These are phyloP conservation scores for Tenthredo notha DNA, from an alignment of 2,888 invertebrate genomes.

Conservation along the genomic window DNA sequence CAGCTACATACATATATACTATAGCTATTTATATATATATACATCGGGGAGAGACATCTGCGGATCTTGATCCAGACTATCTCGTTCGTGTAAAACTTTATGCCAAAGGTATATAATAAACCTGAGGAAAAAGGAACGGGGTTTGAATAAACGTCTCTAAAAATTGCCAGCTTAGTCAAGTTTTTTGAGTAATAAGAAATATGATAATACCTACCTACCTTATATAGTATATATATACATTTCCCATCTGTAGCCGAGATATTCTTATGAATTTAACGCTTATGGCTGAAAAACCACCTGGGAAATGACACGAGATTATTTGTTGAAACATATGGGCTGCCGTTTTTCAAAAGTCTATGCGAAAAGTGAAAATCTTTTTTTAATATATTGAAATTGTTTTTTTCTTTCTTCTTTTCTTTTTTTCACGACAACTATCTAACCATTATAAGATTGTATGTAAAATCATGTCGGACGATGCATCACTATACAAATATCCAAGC, in stretches of 20 bases:
- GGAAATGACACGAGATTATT: conserved; percentile 14
- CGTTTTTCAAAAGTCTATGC: not conserved
- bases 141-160: not conserved
- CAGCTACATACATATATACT: not conserved
- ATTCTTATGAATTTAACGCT: conserved; percentile 5
- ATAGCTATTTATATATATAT: not conserved
- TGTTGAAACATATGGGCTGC: not conserved
- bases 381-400: too few relatives aligned
- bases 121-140: too few relatives aligned
- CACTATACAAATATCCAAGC: not conserved
- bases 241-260: not conserved
- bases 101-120: not conserved
- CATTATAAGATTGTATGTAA: not conserved
- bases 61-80: not conserved
- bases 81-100: not conserved
- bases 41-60: conserved; percentile 31
- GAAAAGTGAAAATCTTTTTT: not conserved
- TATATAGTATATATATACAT: not conserved
- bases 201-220: not conserved
- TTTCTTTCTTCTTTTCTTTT: too few relatives aligned
- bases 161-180: conserved; percentile 26
- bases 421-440: not conserved
- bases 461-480: not conserved
- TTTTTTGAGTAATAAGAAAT: conserved; percentile 7
- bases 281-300: not conserved